Base-by-base conservation (phyloP, 2,113 vertebrate species). In the Puntigrus tetrazona region DNA sequence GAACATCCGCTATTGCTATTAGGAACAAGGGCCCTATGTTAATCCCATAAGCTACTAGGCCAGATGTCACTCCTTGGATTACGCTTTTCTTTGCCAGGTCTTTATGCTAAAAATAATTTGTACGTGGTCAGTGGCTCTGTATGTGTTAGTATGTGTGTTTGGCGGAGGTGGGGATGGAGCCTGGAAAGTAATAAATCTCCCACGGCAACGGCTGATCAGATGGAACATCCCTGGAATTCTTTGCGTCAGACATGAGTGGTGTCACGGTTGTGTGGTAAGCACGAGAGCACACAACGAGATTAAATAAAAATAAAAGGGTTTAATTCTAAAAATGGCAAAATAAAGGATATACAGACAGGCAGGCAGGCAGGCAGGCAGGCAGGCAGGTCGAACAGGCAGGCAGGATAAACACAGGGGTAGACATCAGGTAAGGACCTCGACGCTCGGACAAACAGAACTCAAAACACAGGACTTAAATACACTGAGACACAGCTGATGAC, bases 41-140 rank as follows among this genome's bases (percentile, higher is more conserved):
- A 94, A 95, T 95, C 93, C 90, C 92, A 93, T 94, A 94, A 95
- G 69, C 86, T 90, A 89, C 20, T 87, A 90, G 91, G 92, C 92
- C 93, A 94, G 92, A 95, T 94, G 94, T 92, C 93, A 92, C 91
- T 92, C 90, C 90, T 92, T 93, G 93, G 94, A 94, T 95, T 94
- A 94, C 87, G 88, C 85, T 92, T 91, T 93, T 91, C 92, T 92
- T 91, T 86, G 74, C 91, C 88, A 90, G 90, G 90, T 92, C 92
- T 92, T 92, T 91, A 91, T 55, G 80, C 93, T 95, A 94, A 94
- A 94, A 94, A 94, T 95, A 94, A 94, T 93, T 93, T 92, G 91
- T 92, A 93, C 85, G 89, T 90, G 89, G 86, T 81, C 88, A 81
- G 85, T 85, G 83, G 88, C 82, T 78, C 20, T 43, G 50, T 31